A percentile compares a stretch with the other conserved stretches of the same genome.
phyloP scores from a whole-genome alignment of 2,888 invertebrate genomes.

The Drosophila merina region DNA sequence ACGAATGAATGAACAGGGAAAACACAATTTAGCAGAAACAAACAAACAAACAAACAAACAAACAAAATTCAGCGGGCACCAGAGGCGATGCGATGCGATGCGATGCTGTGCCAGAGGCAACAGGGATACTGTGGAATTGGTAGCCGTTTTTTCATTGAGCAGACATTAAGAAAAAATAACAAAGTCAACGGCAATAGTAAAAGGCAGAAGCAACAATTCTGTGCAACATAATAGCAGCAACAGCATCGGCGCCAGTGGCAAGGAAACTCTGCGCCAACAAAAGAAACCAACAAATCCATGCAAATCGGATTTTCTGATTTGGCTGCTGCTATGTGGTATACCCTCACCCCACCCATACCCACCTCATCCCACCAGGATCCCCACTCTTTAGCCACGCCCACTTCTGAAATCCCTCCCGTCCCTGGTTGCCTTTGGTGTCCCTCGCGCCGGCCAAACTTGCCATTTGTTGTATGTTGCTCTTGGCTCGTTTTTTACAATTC shows the following conservation, averaged over 20 bases:
- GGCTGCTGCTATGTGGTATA: constrained; percentile 52
- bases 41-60: constrained; percentile 64
- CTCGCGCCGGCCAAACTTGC: constrained; percentile 37
- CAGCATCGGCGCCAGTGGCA: constrained; percentile 53
- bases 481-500: constrained; percentile 33
- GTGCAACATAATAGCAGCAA: constrained; percentile 47
- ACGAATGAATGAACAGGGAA: constrained; percentile 81
- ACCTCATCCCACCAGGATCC: background rate
- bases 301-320: constrained; percentile 83
- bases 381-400: constrained; percentile 1
- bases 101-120: constrained; percentile 22
- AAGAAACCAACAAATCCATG: constrained; percentile 82
- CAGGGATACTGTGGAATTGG: constrained; percentile 46
- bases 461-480: constrained; percentile 39
- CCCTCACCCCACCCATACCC: constrained; percentile 37
- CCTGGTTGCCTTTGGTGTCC: constrained; percentile 26
- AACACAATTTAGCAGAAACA: constrained; percentile 80
- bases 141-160: constrained; percentile 73
- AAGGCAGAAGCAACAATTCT: constrained; percentile 52
- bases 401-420: background rate
- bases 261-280: constrained; percentile 73
- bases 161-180: constrained; percentile 79
- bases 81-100: constrained; percentile 8
- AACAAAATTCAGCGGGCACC: constrained; percentile 48
- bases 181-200: constrained; percentile 58